Evolutionary conservation across 1,140 invertebrate species (phyloP), one percentile per base, ranked within the genome.

Genomic region (Drosophila miranda): DNA sequence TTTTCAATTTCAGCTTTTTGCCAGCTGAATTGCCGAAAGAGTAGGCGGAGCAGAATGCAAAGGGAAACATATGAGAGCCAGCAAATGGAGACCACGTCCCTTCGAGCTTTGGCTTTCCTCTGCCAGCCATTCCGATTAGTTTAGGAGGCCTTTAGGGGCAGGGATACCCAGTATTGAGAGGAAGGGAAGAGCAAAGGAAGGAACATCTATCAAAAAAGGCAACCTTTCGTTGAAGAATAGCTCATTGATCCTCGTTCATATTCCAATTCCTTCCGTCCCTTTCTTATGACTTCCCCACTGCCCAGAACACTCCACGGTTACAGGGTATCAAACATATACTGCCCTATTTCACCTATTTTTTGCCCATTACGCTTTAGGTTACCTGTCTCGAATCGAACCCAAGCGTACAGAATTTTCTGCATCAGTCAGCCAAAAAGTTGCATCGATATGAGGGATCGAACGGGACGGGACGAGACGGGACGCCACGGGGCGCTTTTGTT

Each of bases 1-100:
- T 86, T 86, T 87, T 86, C 81, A 86, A 86, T 86, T 81, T 86
- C 77, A 81, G 77, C 73, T 74, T 80, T 69, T 73, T 61, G 68
- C 58, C 68, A 62, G 44, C 50, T 54, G 53, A 55, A 58, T 30
- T 45, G 38, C 28, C 42, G 41, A 21, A 34, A 30, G 23, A 34
- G 48, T 57, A 53, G 45, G 46, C 50, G 59, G 16, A 26, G 51
- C 7, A 54, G 38, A 43, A 53, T 11, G 43, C 46, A 23, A 56
- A 13, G 16, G 41, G n/a, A 26, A 11, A 61, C 49, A 50, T 44
- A 55, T 34, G 57, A 58, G 16, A 48, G 13, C 19, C 6, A 46
- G 38, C 30, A 28, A 70, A 46, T 51, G 54, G 67, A 46, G 48
- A 50, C 55, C 48, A 48, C 52, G 58, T 73, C 69, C 48, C 59